Conservation (phyloP, 2,888 invertebrate species). For the Diaperis boleti region DNA sequence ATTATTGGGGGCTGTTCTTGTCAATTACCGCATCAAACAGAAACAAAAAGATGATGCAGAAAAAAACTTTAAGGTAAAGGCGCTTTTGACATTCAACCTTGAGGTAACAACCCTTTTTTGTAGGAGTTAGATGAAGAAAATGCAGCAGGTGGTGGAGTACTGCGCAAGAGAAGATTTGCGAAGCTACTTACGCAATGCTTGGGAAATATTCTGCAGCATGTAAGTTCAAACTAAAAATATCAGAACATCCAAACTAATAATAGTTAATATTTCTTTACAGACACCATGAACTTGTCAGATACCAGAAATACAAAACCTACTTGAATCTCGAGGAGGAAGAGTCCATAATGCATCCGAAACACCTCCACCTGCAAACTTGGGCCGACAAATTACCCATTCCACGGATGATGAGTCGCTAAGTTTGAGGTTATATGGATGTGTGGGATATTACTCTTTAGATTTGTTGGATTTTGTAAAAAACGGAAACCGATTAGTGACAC, state of each 20-base stretch:
- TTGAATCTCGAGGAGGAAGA: slow-evolving; percentile 56
- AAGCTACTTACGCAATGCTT: slow-evolving; percentile 58
- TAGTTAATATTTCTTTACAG: no score
- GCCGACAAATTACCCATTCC: slow-evolving; percentile 86
- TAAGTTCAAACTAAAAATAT: slow-evolving; percentile 42
- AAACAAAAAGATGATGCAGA: slow-evolving; percentile 60
- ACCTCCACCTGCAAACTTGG: slow-evolving; percentile 82
- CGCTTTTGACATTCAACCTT: not conserved
- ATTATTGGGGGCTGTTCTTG: slow-evolving; percentile 24
- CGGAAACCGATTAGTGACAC: slow-evolving; percentile 86
- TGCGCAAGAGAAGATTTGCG: slow-evolving; percentile 86
- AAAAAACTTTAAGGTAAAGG: slow-evolving; percentile 63
- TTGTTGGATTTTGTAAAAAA: slow-evolving; percentile 76
- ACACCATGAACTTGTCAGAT: not conserved
- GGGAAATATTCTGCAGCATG: slow-evolving; percentile 57
- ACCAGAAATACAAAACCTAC: slow-evolving; percentile 66
- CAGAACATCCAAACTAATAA: not conserved
- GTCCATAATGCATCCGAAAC: slow-evolving; percentile 64
- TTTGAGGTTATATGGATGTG: slow-evolving; percentile 96
- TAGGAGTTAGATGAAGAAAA: slow-evolving; percentile 63
- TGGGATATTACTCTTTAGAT: slow-evolving; percentile 80
- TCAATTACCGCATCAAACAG: slow-evolving; percentile 56
- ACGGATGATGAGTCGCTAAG: slow-evolving; percentile 93
- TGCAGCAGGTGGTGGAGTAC: slow-evolving; percentile 79
- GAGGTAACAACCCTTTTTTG: not conserved